These are phyloP conservation scores for Rotaria macrura DNA, from an alignment of 2,888 invertebrate genomes.

Conservation along the genomic window DNA sequence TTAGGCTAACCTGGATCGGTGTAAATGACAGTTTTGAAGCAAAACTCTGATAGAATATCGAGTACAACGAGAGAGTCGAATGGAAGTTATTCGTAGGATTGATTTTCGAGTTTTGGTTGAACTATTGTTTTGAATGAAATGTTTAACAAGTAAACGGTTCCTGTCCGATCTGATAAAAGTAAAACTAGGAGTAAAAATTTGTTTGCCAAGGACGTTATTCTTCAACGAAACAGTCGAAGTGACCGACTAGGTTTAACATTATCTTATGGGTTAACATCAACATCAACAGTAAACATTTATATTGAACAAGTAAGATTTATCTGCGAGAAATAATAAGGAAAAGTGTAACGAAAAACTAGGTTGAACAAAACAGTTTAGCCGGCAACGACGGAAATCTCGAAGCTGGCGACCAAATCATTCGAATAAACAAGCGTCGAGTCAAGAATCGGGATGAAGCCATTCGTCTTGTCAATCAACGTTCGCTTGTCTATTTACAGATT, in stretches of 20 bases:
- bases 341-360: too few species aligned
- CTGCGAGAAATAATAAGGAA: too few species aligned
- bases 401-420: not conserved
- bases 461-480: not conserved
- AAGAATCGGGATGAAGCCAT: not conserved
- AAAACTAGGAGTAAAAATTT: too few species aligned
- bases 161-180: too few species aligned
- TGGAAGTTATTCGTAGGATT: too few species aligned
- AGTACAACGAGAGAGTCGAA: too few species aligned
- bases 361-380: not conserved
- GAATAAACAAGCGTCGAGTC: not conserved
- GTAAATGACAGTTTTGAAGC: too few species aligned
- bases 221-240: not conserved
- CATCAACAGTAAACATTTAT: not conserved
- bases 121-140: too few species aligned
- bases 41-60: too few species aligned
- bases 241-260: not conserved
- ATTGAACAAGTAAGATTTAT: not conserved
- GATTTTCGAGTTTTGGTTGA: too few species aligned
- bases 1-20: too few species aligned
- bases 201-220: conserved; percentile 1
- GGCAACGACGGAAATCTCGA: not conserved
- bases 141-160: too few species aligned
- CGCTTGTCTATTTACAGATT: not conserved
- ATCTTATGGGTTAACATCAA: not conserved